phyloP scores from a whole-genome alignment of 2,113 vertebrate genomes.

The Podilymbus podiceps region DNA sequence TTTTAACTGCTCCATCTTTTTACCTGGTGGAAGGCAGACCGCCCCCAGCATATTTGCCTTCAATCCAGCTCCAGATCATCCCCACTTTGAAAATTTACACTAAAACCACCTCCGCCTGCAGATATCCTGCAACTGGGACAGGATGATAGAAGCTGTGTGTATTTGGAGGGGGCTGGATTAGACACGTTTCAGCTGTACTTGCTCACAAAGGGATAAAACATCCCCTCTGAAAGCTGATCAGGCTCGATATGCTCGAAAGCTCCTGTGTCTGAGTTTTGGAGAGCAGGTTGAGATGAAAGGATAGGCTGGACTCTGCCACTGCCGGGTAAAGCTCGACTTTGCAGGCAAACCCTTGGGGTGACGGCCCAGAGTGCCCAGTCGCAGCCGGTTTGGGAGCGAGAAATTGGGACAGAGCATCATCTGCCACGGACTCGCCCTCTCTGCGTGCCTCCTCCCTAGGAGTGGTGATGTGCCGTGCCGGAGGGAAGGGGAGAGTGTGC shows the following conservation, averaged over 20 bases:
- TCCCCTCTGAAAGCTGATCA: neutral
- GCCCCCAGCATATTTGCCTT: neutral
- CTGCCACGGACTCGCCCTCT: neutral
- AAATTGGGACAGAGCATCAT: neutral
- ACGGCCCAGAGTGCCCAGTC: fast-evolving
- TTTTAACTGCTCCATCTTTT: neutral
- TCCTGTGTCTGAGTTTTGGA: neutral
- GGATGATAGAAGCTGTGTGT: too few relatives aligned
- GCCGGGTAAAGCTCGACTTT: neutral
- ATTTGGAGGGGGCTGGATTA: neutral
- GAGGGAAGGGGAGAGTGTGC: neutral
- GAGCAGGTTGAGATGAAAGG: neutral
- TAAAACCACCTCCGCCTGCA: neutral
- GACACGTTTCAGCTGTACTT: neutral
- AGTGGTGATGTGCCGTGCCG: neutral
- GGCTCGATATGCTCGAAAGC: fast-evolving
- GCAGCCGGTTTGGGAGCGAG: neutral
- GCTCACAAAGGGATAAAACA: neutral
- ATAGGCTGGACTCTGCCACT: neutral
- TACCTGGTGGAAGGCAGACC: neutral
- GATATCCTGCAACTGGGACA: neutral
- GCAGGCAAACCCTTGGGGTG: neutral
- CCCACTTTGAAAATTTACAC: neutral
- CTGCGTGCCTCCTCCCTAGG: fast-evolving
- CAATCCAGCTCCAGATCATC: neutral